A percentile compares a stretch with the other conserved stretches of the same genome.
phyloP scores from a whole-genome alignment of 2,888 invertebrate genomes.

The Drosophila neonasuta region DNA sequence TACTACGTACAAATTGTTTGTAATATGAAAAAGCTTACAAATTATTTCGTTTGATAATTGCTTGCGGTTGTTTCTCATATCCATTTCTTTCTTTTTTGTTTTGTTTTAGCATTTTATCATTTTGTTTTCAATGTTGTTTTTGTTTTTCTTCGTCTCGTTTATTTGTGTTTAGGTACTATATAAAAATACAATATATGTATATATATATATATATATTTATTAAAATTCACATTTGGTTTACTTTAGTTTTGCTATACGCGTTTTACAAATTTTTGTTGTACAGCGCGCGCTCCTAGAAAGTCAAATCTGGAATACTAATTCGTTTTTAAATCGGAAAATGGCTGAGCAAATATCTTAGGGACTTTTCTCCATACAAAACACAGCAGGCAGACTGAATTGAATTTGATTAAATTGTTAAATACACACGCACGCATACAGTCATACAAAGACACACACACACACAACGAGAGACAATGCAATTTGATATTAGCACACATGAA shows the following conservation, averaged over 20 bases:
- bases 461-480: conserved; percentile 8
- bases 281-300: conserved; percentile 55
- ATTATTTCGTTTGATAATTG: conserved; percentile 72
- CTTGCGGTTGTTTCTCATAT: conserved; percentile 44
- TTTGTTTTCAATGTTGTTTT: conserved; percentile 45
- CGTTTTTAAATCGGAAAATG: conserved; percentile 41
- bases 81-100: conserved; percentile 14
- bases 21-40: conserved; percentile 72
- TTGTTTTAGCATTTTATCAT: conserved; percentile 21
- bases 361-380: conserved; percentile 13
- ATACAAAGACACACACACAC: conserved; percentile 12
- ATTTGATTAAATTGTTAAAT: conserved; percentile 10
- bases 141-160: conserved; percentile 28
- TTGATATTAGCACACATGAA: conserved; percentile 5
- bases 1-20: conserved; percentile 66
- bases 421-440: conserved; percentile 17
- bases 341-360: conserved; percentile 44
- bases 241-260: conserved; percentile 51
- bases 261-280: conserved; percentile 40
- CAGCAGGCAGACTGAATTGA: conserved; percentile 24
- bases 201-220: conserved; percentile 54
- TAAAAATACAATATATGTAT: conserved; percentile 69
- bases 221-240: conserved; percentile 72
- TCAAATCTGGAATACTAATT: conserved; percentile 57
- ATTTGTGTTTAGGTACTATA: conserved; percentile 65